These are phyloP conservation scores for Myathropa florea DNA, from an alignment of 2,888 invertebrate species.

Conservation along the genomic window DNA sequence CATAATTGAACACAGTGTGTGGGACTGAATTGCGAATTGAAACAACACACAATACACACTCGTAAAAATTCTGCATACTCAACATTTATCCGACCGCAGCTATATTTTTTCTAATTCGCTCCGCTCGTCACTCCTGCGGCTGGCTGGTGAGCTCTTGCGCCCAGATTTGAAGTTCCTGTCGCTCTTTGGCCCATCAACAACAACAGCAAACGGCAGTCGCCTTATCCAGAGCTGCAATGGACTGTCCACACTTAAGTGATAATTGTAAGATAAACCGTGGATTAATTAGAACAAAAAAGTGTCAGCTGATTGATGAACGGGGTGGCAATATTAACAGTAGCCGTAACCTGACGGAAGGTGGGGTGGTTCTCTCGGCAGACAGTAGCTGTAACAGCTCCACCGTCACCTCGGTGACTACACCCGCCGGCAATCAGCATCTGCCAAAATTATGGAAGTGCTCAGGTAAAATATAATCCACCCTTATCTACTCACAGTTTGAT, in stretches of 20 bases:
- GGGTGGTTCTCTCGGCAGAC: conserved; percentile 31
- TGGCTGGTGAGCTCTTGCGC: not conserved
- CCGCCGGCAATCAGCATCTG: conserved; percentile 46
- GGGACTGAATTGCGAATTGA: conserved; percentile 54
- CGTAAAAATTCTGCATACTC: conserved; percentile 48
- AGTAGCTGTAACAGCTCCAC: conserved; percentile 74
- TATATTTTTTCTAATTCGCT: conserved; percentile 5
- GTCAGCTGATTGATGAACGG: conserved; percentile 82
- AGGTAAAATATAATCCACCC: conserved; percentile 65
- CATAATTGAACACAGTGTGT: conserved; percentile 36
- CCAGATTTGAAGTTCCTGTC: not conserved
- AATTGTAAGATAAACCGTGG: conserved; percentile 84
- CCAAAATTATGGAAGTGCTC: conserved; percentile 73
- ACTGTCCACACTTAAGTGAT: conserved; percentile 86
- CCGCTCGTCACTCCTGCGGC: not conserved
- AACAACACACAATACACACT: conserved; percentile 49
- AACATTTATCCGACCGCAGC: conserved; percentile 28
- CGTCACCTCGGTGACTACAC: conserved; percentile 67
- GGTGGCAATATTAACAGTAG: conserved; percentile 76
- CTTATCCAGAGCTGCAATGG: conserved; percentile 81
- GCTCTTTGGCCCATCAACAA: not conserved
- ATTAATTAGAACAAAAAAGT: conserved; percentile 81
- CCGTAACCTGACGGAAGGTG: conserved; percentile 79
- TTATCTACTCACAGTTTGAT: not conserved
- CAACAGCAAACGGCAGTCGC: not conserved